Conservation (phyloP, 1,140 invertebrate genomes). For the Zeugodacus cucurbitae region DNA sequence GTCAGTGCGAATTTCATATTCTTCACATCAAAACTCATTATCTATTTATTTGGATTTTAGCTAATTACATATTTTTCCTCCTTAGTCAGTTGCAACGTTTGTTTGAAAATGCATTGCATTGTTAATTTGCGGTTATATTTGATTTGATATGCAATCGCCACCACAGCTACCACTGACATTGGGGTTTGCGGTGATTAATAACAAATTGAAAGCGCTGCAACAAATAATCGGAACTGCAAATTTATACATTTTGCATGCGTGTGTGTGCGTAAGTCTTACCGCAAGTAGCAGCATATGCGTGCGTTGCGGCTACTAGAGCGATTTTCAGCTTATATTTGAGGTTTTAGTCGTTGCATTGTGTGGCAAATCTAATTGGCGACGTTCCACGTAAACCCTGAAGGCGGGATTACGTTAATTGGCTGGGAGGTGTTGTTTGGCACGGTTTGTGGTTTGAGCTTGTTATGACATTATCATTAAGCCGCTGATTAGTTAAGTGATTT, state of each 20-base stretch:
- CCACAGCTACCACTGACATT: slow-evolving; percentile 17
- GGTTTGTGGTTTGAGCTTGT: background rate
- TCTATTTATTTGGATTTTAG: background rate
- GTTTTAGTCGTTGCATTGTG: background rate
- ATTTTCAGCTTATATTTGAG: background rate
- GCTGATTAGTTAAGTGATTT: background rate
- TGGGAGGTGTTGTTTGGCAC: background rate
- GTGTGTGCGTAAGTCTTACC: background rate
- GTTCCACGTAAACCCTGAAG: background rate
- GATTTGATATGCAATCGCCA: slow-evolving; percentile 4
- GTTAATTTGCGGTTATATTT: background rate
- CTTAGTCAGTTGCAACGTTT: background rate
- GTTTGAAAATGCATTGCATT: background rate
- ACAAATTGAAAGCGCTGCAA: background rate
- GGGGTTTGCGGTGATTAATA: background rate
- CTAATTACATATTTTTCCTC: background rate
- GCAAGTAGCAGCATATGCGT: background rate
- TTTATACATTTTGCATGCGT: background rate
- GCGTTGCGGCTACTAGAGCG: background rate
- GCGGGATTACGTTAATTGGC: background rate
- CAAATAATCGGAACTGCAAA: background rate
- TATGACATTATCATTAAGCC: background rate
- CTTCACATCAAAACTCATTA: background rate
- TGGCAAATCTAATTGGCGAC: background rate
- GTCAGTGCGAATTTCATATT: background rate